Conservation (phyloP, 2,113 vertebrate species). For the Glaucidium brasilianum region DNA sequence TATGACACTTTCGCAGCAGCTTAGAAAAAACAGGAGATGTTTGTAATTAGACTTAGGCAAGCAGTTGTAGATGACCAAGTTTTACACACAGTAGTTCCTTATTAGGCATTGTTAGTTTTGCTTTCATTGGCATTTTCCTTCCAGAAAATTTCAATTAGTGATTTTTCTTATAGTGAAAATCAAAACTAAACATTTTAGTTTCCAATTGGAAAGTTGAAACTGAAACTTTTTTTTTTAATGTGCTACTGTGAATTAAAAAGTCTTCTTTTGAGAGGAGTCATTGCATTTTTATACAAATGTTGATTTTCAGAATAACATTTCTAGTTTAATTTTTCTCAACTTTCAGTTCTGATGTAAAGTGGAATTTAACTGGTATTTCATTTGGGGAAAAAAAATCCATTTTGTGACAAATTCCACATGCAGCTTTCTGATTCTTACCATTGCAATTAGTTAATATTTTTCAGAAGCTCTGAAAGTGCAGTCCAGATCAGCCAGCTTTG, state of each 20-base stretch:
- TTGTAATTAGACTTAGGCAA: not conserved
- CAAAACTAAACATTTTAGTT: not conserved
- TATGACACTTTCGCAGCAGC: not conserved
- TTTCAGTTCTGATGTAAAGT: not conserved
- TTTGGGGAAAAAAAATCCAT: not conserved
- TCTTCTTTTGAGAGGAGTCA: not conserved
- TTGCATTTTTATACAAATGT: not conserved
- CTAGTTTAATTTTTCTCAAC: not conserved
- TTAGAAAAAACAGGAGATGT: not conserved
- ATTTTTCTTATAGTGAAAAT: not conserved
- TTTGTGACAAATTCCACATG: rapidly evolving
- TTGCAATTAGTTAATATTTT: not conserved
- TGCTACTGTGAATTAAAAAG: not conserved
- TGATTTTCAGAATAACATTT: not conserved
- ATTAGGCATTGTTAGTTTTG: not conserved
- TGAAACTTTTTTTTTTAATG: not conserved
- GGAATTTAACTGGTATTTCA: not conserved
- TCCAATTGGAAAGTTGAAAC: not conserved
- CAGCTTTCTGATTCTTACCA: not conserved
- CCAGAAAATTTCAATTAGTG: not conserved
- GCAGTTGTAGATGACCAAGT: not conserved
- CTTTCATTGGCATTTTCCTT: not conserved
- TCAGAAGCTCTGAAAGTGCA: not conserved
- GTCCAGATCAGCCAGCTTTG: not conserved
- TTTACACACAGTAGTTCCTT: not conserved